These are phyloP conservation scores for Plagodis pulveraria DNA, from an alignment of 2,888 invertebrate species.

Conservation along the genomic window DNA sequence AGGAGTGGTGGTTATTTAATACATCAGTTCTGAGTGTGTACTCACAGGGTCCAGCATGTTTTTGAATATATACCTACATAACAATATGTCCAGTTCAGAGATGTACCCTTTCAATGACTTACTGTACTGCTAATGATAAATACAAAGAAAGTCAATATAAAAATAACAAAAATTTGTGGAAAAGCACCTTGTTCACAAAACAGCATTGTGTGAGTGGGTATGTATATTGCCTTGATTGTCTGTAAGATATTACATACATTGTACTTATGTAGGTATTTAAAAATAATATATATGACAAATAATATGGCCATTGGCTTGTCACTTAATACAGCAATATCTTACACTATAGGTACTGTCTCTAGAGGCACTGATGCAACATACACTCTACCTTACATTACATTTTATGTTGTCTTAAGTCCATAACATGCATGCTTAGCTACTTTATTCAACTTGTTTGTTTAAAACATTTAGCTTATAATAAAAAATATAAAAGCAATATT, in stretches of 20 bases:
- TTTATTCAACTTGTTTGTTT: not conserved
- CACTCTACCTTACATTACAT: not conserved
- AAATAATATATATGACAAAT: conserved; percentile 23
- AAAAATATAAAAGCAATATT: conserved; percentile 16
- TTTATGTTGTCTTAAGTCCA: no score
- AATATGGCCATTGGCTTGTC: conserved; percentile 23
- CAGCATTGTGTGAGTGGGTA: not conserved
- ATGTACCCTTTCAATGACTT: no score
- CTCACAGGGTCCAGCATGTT: no score
- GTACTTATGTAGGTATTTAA: conserved; percentile 12
- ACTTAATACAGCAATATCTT: not conserved
- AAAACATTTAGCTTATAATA: not conserved
- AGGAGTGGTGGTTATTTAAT: no score
- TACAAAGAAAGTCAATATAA: not conserved
- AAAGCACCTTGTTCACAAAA: conserved; percentile 7
- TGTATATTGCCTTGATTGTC: conserved; percentile 1
- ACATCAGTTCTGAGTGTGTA: no score
- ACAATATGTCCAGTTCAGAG: no score
- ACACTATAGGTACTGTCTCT: conserved; percentile 1
- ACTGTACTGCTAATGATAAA: not conserved
- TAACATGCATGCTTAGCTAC: not conserved
- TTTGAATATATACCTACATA: no score
- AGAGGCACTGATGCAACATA: conserved; percentile 15
- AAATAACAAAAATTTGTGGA: not conserved
- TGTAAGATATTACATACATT: conserved; percentile 4